These are phyloP conservation scores for Agrotis ipsilon DNA, from an alignment of 2,888 invertebrate genomes.

Conservation along the genomic window DNA sequence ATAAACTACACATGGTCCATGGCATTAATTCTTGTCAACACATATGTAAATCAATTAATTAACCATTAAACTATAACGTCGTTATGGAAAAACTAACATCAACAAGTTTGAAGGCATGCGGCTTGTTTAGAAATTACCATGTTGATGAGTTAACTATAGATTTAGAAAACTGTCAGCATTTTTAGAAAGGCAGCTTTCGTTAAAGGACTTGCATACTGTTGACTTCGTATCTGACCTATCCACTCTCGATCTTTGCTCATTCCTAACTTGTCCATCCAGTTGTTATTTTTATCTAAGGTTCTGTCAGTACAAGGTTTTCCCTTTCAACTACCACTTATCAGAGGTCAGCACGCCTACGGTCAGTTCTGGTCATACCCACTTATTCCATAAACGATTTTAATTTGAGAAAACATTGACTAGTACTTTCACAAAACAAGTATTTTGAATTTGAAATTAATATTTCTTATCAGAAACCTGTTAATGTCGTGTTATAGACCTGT, in stretches of 20 bases:
- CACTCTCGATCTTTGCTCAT: conserved; percentile 53
- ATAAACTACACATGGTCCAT: background rate
- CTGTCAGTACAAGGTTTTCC: conserved; percentile 67
- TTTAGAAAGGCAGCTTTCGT: conserved; percentile 62
- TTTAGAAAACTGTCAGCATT: conserved; percentile 61
- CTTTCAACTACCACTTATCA: conserved; percentile 66
- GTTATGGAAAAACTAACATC: conserved; percentile 10
- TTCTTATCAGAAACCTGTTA: conserved; percentile 44
- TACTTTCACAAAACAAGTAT: conserved; percentile 58
- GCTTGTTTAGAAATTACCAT: conserved; percentile 64
- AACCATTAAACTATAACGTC: conserved; percentile 15
- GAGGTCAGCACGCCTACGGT: conserved; percentile 58
- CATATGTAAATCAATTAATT: conserved; percentile 12
- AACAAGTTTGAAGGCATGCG: conserved; percentile 40
- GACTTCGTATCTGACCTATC: conserved; percentile 54
- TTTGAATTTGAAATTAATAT: conserved; percentile 47
- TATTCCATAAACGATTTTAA: conserved; percentile 52
- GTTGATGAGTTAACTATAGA: conserved; percentile 46
- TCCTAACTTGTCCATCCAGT: conserved; percentile 60
- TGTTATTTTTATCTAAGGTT: conserved; percentile 62
- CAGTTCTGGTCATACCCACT: conserved; percentile 45
- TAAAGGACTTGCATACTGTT: conserved; percentile 44
- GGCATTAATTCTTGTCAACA: background rate
- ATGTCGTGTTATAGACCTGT: conserved; percentile 37
- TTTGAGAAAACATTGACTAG: conserved; percentile 43